phyloP scores from a whole-genome alignment of 2,113 vertebrate species.

The Brachyhypopomus gauderio region DNA sequence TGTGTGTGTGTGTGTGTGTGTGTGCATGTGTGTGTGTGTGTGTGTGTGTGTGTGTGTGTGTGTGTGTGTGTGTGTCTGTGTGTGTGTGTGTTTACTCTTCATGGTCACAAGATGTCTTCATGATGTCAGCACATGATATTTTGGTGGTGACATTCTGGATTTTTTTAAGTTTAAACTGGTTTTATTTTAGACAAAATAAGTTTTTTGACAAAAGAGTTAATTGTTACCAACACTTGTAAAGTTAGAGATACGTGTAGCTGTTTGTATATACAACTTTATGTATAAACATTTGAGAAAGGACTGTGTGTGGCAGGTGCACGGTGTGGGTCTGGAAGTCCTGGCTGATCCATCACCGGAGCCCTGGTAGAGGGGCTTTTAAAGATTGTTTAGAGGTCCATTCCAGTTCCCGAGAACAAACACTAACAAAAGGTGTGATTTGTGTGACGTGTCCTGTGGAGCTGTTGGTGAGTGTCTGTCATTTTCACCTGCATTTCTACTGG shows the following conservation, averaged over 20 bases:
- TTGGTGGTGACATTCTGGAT: too few species aligned
- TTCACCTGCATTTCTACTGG: not conserved
- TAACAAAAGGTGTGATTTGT: too few species aligned
- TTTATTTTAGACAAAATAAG: too few species aligned
- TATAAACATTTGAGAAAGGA: too few species aligned
- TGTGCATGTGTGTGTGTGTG: conserved; percentile 2
- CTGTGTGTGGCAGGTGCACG: not conserved
- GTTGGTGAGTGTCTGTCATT: not conserved
- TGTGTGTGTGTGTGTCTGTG: not conserved
- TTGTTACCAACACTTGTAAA: too few species aligned
- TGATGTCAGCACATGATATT: too few species aligned
- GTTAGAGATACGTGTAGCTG: not conserved
- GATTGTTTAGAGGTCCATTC: not conserved
- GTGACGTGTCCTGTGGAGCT: not conserved
- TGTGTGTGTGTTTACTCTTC: not conserved
- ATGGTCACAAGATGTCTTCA: too few species aligned
- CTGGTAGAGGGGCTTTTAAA: not conserved
- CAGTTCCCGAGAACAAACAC: too few species aligned
- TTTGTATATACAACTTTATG: not conserved
- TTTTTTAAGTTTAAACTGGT: too few species aligned
- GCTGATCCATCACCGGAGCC: not conserved
- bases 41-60: not conserved
- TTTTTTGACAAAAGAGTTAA: too few species aligned
- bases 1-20: not conserved
- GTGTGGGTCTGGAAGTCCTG: not conserved